A percentile compares a stretch with the other conserved stretches of the same genome.
phyloP scores from a whole-genome alignment of 2,797 vertebrate species.

The Alectoris magna region DNA sequence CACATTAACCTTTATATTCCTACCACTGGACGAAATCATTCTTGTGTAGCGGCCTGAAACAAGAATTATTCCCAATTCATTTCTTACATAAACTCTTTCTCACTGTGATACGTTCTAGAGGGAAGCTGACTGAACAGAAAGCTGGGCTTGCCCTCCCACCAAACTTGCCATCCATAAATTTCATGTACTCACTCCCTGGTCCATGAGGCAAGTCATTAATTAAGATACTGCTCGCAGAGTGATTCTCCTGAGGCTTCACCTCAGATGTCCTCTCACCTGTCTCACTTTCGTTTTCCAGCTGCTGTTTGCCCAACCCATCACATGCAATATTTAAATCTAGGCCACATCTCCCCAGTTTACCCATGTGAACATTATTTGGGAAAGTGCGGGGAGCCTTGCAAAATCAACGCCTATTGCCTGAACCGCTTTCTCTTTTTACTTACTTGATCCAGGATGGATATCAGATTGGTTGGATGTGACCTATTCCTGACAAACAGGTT shows the following conservation, averaged over 20 bases:
- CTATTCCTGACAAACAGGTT: background rate
- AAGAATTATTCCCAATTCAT: background rate
- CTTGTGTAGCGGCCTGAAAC: background rate
- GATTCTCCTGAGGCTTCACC: no score
- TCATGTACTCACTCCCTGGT: background rate
- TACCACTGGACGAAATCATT: background rate
- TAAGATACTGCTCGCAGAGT: background rate
- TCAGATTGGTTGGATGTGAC: background rate
- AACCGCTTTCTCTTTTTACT: background rate
- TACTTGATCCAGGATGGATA: background rate
- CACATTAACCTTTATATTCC: background rate
- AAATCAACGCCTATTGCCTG: background rate
- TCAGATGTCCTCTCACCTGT: no score
- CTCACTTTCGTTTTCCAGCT: background rate
- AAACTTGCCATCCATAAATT: background rate
- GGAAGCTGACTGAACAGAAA: background rate
- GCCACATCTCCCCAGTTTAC: background rate
- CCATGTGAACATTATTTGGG: background rate
- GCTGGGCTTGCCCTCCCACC: background rate
- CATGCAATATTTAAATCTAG: background rate
- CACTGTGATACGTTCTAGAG: background rate
- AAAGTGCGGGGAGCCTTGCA: background rate
- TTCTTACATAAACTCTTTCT: background rate
- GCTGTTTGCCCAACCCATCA: background rate
- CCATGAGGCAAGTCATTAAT: background rate